These are phyloP conservation scores for Drosophila dunni DNA, from an alignment of 1,140 invertebrate species.

Conservation along the genomic window DNA sequence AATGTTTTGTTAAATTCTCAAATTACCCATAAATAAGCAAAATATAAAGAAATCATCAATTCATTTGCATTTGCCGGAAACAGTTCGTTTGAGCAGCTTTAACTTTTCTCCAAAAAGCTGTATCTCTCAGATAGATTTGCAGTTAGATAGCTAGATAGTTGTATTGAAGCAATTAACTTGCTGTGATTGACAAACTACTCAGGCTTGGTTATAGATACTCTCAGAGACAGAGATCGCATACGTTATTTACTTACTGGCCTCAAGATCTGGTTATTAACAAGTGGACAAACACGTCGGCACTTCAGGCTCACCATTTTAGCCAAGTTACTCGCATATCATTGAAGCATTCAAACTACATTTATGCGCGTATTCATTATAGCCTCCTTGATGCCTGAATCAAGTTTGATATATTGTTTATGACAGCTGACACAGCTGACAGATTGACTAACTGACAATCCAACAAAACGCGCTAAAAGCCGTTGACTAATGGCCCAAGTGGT, in stretches of 20 bases:
- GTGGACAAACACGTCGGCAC: conserved; percentile 59
- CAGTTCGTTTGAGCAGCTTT: conserved; percentile 43
- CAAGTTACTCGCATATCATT: conserved; percentile 30
- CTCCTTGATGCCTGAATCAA: conserved; percentile 49
- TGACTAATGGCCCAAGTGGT: conserved; percentile 21
- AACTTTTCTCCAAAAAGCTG: not conserved
- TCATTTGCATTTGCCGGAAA: conserved; percentile 62
- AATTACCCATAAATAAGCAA: conserved; percentile 41
- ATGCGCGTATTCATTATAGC: conserved; percentile 19
- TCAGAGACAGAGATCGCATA: not conserved
- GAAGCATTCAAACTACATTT: conserved; percentile 34
- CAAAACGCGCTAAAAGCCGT: conserved; percentile 16
- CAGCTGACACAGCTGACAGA: conserved; percentile 47
- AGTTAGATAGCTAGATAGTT: too few relatives aligned
- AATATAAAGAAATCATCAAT: conserved; percentile 18
- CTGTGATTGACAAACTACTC: conserved; percentile 43
- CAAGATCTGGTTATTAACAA: conserved; percentile 51
- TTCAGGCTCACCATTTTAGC: conserved; percentile 23
- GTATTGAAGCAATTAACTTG: conserved; percentile 31
- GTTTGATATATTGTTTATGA: conserved; percentile 57
- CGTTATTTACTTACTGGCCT: conserved; percentile 2
- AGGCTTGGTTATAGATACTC: conserved; percentile 40
- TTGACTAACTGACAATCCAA: conserved; percentile 37
- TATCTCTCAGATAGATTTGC: conserved; percentile 4
- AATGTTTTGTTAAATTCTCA: conserved; percentile 42